Evolutionary conservation across 1,140 invertebrate species (phyloP), one percentile per base, ranked within the genome.

Genomic region (Drosophila azteca): DNA sequence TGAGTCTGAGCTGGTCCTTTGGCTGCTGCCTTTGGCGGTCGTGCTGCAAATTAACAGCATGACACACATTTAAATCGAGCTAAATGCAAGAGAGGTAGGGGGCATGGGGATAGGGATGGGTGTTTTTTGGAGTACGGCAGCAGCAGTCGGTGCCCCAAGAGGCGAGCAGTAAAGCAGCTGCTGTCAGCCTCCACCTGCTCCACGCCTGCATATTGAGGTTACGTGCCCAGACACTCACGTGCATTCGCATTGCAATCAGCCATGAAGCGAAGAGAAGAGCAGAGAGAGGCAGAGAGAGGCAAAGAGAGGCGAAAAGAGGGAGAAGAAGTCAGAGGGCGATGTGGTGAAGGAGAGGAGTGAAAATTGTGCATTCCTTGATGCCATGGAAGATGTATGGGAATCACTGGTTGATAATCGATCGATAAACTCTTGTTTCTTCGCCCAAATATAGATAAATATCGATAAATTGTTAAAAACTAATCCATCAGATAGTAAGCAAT

Each of bases 51-150:
- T 87, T 87, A 87, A 87, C 82, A 81, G 60, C 82, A 81, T 87
- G 82, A 82, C 82, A 87, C 75, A 87, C 82, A 87, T 87, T 87
- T 75, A 81, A 81, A 81, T 75, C 77, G 68, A 75, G 58, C 58
- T 59, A 68, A 62, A 54, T 65, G 55, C 46, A 41, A 35, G 46
- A 22, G 20, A 31, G 45, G 4, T 4, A 51, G 13, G n/a, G 24
- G 49, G 53, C 2, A 8, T 48, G 11, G 11, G 13, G 24, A 26
- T 26, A 31, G 2, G 0, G 52, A 8, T 29, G 7, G 43, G 17
- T 20, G 17, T 20, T 20, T 11, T 15, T 35, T 39, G 31, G 68
- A 62, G 57, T 11, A 29, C 29, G 29, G 29, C 29, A 7, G 7
- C 29, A 7, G 7, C 29, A 3, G 31, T 35, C 31, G 9, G 9